Conservation (phyloP, 2,797 vertebrate species). For the Falco peregrinus region DNA sequence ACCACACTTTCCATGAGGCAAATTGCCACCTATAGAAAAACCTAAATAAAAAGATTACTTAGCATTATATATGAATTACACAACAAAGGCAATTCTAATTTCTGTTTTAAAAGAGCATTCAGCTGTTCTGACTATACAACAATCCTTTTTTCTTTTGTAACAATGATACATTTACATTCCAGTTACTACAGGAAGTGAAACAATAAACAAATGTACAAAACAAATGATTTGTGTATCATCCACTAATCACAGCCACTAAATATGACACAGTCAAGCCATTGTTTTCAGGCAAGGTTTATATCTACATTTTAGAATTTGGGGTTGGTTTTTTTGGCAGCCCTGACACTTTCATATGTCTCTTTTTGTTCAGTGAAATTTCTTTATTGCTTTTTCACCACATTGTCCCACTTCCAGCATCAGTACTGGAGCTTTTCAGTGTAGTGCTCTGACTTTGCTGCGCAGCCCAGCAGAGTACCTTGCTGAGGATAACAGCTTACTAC, state of each 20-base stretch:
- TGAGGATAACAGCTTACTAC: background rate
- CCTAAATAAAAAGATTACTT: background rate
- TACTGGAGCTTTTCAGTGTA: background rate
- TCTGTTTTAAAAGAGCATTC: background rate
- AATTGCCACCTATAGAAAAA: background rate
- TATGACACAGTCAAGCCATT: background rate
- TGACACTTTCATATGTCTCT: background rate
- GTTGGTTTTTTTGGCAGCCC: background rate
- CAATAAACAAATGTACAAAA: background rate
- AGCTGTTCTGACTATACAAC: background rate
- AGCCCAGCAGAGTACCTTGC: background rate
- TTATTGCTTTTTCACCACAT: background rate
- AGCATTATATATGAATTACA: background rate
- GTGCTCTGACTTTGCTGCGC: background rate
- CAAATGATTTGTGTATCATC: background rate
- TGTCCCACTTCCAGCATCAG: background rate
- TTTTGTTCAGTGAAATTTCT: background rate
- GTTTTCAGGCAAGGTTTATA: background rate
- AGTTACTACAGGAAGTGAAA: background rate
- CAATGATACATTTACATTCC: background rate
- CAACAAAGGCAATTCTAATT: background rate
- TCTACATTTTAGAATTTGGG: background rate
- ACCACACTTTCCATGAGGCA: background rate
- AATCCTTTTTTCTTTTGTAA: background rate
- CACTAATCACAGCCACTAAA: background rate